Conservation (phyloP, 1,140 invertebrate genomes). For the Thaumatotibia leucotreta region DNA sequence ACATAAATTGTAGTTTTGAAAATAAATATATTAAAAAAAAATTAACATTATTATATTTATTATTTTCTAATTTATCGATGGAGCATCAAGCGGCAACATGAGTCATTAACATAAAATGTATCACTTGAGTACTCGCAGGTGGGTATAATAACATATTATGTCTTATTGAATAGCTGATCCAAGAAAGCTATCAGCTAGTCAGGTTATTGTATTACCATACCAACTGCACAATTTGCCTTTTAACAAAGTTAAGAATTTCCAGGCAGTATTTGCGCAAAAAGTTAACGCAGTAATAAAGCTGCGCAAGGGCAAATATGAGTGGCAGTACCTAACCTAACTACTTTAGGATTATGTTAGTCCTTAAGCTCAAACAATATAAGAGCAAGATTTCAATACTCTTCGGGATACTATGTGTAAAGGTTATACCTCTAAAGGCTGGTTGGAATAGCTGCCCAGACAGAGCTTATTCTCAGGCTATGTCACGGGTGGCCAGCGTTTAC, state of each 20-base stretch:
- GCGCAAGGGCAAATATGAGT: neutral
- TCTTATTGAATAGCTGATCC: too few relatives aligned
- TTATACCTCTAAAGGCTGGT: neutral
- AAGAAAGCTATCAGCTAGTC: too few relatives aligned
- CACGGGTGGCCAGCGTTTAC: neutral
- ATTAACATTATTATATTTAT: too few relatives aligned
- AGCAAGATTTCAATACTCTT: neutral
- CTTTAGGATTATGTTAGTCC: neutral
- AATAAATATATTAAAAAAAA: too few relatives aligned
- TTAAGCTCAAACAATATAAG: neutral
- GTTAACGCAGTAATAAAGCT: neutral
- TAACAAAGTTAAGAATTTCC: neutral
- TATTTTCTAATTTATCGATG: too few relatives aligned
- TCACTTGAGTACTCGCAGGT: too few relatives aligned
- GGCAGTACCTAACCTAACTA: neutral
- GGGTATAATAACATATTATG: too few relatives aligned
- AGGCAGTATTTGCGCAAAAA: neutral
- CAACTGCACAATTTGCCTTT: neutral
- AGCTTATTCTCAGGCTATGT: neutral
- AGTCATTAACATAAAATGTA: too few relatives aligned
- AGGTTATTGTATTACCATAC: too few relatives aligned
- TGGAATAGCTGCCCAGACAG: neutral
- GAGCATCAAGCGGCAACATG: too few relatives aligned
- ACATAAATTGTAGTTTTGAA: too few relatives aligned
- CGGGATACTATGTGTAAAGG: neutral